Evolutionary conservation across 2,888 invertebrate genomes (phyloP), one percentile per base, ranked within the genome.

Genomic region (Antheraea assamensis): DNA sequence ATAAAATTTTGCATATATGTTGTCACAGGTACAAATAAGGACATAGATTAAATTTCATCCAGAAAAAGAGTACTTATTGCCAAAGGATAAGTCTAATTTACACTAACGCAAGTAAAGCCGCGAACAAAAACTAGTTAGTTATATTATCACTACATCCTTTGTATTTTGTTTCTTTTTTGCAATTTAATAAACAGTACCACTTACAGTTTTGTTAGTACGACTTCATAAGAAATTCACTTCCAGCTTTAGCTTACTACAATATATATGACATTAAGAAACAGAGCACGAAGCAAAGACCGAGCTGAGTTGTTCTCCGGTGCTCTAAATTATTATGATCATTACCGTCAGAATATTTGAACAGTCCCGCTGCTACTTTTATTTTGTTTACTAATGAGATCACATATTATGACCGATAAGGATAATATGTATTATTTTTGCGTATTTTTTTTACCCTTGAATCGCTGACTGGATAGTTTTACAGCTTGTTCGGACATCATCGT

Each of bases 241-340:
- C 78, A 76, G 74, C 75, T 80, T 75, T 78, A 77, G 74, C 76
- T 77, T 78, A 75, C 71, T 86, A 80, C 79, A 85, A 80, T 81
- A 86, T 83, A 80, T 81, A 85, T 83, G 81, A 75, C 78, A 80
- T 86, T 82, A 74, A 77, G 75, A 86, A 74, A 75, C 81, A 35
- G 74, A 74, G 77, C 85, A 86, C 85, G 85, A 72, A 82, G 74
- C 70, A 76, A 78, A 42, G 74, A 74, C 77, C 76, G 76, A 75
- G 74, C 76, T 73, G 77, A 79, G 74, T 73, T 70, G 70, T 77
- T 74, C 74, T 55, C 75, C 70, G 73, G 77, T 78, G 74, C 76
- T 71, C 74, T 70, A 74, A 35, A 52, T 74, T 75, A 77, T 78
- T 84, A 83, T 83, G 81, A 82, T 81, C 80, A 81, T 83, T 82